phyloP scores from a whole-genome alignment of 2,888 invertebrate genomes.

The Choristoneura rosaceana region DNA sequence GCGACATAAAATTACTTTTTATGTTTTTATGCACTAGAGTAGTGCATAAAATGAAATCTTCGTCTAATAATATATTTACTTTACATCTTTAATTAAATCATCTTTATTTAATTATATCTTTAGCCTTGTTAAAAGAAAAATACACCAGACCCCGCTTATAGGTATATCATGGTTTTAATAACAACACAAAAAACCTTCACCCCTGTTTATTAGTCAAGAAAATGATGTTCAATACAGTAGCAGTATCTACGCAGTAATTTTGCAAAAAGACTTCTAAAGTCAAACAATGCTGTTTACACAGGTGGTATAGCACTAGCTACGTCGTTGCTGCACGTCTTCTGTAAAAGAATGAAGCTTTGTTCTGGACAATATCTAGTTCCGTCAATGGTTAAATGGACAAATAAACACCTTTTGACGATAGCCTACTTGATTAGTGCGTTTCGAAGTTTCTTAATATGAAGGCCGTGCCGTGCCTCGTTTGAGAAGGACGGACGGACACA shows the following conservation, averaged over 20 bases:
- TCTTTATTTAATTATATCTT: no score
- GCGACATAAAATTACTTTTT: no score
- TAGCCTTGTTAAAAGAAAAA: no score
- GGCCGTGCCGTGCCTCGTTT: no score
- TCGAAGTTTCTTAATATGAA: background rate
- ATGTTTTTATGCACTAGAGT: no score
- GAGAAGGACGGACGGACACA: no score
- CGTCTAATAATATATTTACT: no score
- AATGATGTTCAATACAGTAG: background rate
- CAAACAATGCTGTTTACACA: background rate
- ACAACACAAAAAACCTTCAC: no score
- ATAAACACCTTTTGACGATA: background rate
- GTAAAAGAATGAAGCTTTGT: background rate
- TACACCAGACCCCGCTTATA: no score
- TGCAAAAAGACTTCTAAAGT: background rate
- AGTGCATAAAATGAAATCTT: no score
- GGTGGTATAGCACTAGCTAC: background rate
- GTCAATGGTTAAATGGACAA: background rate
- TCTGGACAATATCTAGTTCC: background rate
- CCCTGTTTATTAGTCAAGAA: background rate
- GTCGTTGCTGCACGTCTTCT: background rate
- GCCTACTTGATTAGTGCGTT: background rate
- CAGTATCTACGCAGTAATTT: background rate
- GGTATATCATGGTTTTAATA: no score
- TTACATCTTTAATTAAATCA: no score